phyloP scores from a whole-genome alignment of 2,888 invertebrate genomes.

The Tholera decimalis region DNA sequence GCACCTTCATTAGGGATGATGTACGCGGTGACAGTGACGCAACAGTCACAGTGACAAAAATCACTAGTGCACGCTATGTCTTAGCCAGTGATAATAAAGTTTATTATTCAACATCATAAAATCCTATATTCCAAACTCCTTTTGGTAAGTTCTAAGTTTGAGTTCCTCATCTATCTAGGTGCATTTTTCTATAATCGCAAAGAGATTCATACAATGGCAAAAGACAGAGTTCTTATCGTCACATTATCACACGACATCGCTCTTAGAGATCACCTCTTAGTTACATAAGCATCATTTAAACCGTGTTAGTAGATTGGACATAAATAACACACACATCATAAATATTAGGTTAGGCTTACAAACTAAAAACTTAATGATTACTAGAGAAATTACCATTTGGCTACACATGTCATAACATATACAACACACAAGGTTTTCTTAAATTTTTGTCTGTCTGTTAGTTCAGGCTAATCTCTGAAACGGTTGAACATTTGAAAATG shows the following conservation, averaged over 20 bases:
- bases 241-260: conserved; percentile 26
- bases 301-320: conserved; percentile 8
- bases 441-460: no score
- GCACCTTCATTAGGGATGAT: no score
- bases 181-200: background rate
- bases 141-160: background rate
- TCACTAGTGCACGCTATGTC: no score
- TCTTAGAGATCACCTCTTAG: background rate
- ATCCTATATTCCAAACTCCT: background rate
- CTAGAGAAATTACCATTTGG: conserved; percentile 21
- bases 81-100: background rate
- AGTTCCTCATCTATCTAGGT: background rate
- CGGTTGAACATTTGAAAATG: no score
- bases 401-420: background rate
- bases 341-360: conserved; percentile 16
- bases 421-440: no score
- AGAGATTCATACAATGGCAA: background rate
- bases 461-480: no score
- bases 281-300: conserved; percentile 14
- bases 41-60: no score
- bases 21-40: no score
- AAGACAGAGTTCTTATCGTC: background rate
- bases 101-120: background rate
- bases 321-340: conserved; percentile 25
- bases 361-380: conserved; percentile 9